These are phyloP conservation scores for Cinclus mexicanus DNA, from an alignment of 2,113 vertebrate genomes.

Conservation along the genomic window DNA sequence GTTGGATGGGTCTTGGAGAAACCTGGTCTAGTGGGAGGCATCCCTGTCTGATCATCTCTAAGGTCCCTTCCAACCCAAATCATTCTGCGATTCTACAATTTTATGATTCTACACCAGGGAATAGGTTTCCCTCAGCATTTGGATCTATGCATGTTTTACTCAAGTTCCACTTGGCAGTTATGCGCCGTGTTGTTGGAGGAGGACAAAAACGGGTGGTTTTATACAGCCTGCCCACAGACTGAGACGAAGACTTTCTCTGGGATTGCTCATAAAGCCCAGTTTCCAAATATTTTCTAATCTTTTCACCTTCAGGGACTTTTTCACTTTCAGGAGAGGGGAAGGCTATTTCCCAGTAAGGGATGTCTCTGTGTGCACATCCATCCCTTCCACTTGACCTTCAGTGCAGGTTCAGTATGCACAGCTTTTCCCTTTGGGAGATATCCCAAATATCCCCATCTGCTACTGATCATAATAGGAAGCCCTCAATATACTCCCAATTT, in stretches of 20 bases:
- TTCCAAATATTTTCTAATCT: background rate
- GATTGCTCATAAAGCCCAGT: background rate
- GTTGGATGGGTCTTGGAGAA: background rate
- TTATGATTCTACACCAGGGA: background rate
- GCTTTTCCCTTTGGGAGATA: background rate
- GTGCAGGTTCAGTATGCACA: background rate
- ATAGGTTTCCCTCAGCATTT: background rate
- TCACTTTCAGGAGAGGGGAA: background rate
- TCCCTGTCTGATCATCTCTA: background rate
- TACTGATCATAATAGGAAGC: background rate
- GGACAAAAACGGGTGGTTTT: background rate
- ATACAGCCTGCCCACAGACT: background rate
- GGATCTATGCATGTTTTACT: background rate
- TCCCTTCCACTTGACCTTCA: background rate
- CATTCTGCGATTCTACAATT: background rate
- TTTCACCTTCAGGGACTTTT: background rate
- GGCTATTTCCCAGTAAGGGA: background rate
- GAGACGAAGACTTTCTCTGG: background rate
- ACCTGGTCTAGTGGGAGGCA: background rate
- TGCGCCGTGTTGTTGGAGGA: background rate
- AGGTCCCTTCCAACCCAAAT: background rate
- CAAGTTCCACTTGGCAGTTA: background rate
- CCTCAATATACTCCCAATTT: background rate
- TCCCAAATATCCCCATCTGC: background rate
- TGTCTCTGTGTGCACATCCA: background rate